Evolutionary conservation across 1,140 invertebrate species (phyloP).

Genomic region (Pseudomyrmex gracilis): DNA sequence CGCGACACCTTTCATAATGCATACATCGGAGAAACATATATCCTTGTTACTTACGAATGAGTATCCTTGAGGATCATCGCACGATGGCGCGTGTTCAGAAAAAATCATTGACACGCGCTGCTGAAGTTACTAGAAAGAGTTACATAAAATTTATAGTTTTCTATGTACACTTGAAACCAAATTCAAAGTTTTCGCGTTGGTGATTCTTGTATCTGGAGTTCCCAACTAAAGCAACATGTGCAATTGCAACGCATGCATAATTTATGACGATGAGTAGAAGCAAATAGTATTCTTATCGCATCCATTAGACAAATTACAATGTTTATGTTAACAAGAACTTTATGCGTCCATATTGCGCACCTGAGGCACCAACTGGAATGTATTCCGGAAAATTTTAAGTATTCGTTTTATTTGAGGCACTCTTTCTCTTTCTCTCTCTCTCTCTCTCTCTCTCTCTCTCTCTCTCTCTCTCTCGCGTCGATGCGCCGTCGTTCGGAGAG

Average conservation of each 20-base stretch:
- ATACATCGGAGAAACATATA: neutral
- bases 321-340: conserved; percentile 54
- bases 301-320: conserved; percentile 50
- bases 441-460: conserved; percentile 1
- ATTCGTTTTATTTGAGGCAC: conserved; percentile 33
- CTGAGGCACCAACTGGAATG: conserved; percentile 24
- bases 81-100: neutral
- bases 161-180: conserved; percentile 22
- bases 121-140: conserved; percentile 34
- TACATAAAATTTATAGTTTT: conserved; percentile 34
- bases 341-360: conserved; percentile 34
- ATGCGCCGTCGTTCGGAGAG: conserved; percentile 37
- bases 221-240: conserved; percentile 18
- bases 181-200: conserved; percentile 25
- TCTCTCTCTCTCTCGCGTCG: conserved; percentile 5
- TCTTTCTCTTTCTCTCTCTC: too few relatives aligned
- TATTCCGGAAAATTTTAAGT: conserved; percentile 50
- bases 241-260: conserved; percentile 44
- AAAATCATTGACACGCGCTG: conserved; percentile 12
- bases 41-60: neutral
- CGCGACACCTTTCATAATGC: neutral
- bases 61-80: neutral
- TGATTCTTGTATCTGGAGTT: conserved; percentile 27
- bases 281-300: conserved; percentile 58
- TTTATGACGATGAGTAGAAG: conserved; percentile 30